Conservation (phyloP, 2,797 vertebrate species). For the Peromyscus nudipes region DNA sequence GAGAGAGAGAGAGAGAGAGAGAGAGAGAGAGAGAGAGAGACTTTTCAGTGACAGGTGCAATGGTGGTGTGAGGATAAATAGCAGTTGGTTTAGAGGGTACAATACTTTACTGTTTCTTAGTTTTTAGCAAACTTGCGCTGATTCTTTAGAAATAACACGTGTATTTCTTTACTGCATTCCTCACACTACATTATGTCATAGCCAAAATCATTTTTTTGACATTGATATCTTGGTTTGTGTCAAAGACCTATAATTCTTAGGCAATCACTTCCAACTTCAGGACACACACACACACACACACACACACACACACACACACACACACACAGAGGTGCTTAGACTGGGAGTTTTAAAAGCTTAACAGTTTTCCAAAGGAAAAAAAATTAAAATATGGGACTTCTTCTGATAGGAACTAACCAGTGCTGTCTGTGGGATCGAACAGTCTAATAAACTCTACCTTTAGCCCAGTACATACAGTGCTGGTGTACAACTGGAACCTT, state of each 20-base stretch:
- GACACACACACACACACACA: background rate
- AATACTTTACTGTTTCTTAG: constrained; percentile 36
- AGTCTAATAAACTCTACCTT: background rate
- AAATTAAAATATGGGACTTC: background rate
- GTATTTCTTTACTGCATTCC: constrained; percentile 57
- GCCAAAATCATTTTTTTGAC: constrained; percentile 49
- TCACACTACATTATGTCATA: constrained; percentile 30
- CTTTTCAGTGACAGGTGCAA: constrained; percentile 44
- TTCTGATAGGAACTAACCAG: background rate
- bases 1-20: no score
- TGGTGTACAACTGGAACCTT: background rate
- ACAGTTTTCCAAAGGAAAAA: constrained; percentile 17
- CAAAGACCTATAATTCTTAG: constrained; percentile 66
- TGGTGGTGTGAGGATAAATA: constrained; percentile 52
- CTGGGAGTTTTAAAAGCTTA: constrained; percentile 52
- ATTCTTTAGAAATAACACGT: constrained; percentile 68
- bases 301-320: background rate
- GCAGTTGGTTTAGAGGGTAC: constrained; percentile 5
- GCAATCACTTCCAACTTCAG: constrained; percentile 30
- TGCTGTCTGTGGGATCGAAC: constrained; percentile 22
- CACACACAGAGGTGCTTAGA: background rate
- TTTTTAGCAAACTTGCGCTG: constrained; percentile 37
- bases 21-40: background rate
- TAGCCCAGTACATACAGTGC: background rate
- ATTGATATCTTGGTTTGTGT: constrained; percentile 63